phyloP scores from a whole-genome alignment of 1,140 invertebrate genomes.

The Drosophila subobscura region DNA sequence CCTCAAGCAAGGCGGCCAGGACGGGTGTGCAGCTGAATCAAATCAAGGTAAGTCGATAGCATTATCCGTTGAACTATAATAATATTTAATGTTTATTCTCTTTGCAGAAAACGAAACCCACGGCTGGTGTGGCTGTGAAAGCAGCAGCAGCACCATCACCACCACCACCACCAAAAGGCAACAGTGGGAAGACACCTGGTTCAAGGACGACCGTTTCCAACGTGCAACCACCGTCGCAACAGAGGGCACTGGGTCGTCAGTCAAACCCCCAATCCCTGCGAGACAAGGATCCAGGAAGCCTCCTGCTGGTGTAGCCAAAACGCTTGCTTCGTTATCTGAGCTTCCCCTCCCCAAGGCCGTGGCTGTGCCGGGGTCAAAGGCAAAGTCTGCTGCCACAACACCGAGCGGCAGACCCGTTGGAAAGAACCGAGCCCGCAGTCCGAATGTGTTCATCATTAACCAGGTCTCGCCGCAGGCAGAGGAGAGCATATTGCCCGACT shows the following conservation, averaged over 20 bases:
- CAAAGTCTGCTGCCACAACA: no score
- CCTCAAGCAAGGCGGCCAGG: neutral
- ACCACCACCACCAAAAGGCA: neutral
- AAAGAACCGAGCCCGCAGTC: neutral
- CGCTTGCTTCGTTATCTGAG: no score
- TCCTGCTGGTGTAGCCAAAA: no score
- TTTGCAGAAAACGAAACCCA: no score
- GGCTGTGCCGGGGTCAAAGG: no score
- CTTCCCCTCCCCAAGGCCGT: no score
- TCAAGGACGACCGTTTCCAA: conserved; percentile 4
- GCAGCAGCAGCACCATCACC: neutral
- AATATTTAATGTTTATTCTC: no score
- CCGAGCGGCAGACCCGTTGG: no score
- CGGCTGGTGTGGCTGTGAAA: neutral
- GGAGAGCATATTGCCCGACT: conserved; percentile 65
- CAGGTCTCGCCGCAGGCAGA: conserved; percentile 44
- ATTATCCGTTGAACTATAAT: no score
- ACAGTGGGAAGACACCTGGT: conserved; percentile 3
- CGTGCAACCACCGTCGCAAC: conserved; percentile 5
- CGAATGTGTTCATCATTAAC: conserved; percentile 53
- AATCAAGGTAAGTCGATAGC: neutral
- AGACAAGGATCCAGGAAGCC: neutral
- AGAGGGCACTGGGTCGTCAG: neutral
- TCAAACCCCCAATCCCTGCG: neutral
- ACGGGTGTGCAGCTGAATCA: neutral